Evolutionary conservation across 2,888 invertebrate genomes (phyloP).

Genomic region (Orthosia incerta): DNA sequence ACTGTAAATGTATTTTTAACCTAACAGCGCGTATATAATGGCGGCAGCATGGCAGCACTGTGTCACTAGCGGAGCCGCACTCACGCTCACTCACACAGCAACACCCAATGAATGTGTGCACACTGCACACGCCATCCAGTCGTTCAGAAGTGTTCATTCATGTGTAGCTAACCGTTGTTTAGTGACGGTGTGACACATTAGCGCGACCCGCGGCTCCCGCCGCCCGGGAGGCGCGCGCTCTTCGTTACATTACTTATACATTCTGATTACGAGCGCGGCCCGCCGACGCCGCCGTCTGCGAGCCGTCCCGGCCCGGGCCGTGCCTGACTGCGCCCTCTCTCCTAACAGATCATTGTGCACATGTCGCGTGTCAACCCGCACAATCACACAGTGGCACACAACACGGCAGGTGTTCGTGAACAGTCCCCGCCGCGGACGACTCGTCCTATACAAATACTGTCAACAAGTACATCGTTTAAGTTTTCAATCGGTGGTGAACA

Average conservation of each 20-base stretch:
- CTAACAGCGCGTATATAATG: not conserved
- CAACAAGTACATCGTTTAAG: slow-evolving; percentile 10
- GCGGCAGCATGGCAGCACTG: not conserved
- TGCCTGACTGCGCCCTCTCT: no score
- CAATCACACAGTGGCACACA: not conserved
- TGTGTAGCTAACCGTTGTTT: slow-evolving; percentile 20
- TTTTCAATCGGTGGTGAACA: not conserved
- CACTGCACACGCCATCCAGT: not conserved
- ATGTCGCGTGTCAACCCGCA: not conserved
- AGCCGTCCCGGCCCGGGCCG: not conserved
- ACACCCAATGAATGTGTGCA: not conserved
- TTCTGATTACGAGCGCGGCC: slow-evolving; percentile 22
- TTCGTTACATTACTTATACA: slow-evolving; percentile 32
- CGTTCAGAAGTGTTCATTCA: not conserved
- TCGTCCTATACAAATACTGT: slow-evolving; percentile 8
- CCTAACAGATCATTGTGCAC: not conserved
- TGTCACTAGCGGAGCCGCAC: not conserved
- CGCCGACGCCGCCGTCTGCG: not conserved
- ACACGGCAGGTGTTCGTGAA: not conserved
- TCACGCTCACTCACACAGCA: not conserved
- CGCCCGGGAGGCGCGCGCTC: no score
- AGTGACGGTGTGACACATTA: slow-evolving; percentile 20
- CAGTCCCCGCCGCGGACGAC: not conserved
- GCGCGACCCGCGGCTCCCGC: not conserved
- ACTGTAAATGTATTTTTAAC: slow-evolving; percentile 14